These are phyloP conservation scores for Theretra japonica DNA, from an alignment of 2,888 invertebrate genomes.

Conservation along the genomic window DNA sequence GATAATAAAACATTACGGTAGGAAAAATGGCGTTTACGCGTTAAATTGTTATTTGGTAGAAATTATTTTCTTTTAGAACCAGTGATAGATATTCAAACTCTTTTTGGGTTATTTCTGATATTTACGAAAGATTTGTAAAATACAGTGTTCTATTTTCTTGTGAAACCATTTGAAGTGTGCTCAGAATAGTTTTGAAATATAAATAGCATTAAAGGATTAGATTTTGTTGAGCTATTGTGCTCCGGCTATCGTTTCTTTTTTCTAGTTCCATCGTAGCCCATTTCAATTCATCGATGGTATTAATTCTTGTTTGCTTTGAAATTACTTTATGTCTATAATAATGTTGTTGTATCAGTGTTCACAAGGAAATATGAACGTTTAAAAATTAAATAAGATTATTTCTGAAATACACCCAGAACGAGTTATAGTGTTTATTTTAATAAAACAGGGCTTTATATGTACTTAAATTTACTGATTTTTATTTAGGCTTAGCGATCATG, in stretches of 20 bases:
- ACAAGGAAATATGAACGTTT: constrained; percentile 3
- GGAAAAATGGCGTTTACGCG: not conserved
- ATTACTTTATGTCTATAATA: too few relatives aligned
- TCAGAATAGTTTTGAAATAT: too few relatives aligned
- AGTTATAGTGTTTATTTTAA: constrained; percentile 32
- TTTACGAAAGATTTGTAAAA: not conserved
- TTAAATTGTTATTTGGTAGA: constrained; percentile 8
- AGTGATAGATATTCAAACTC: not conserved
- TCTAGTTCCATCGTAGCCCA: too few relatives aligned
- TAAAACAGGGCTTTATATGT: constrained; percentile 38
- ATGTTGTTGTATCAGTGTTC: not conserved
- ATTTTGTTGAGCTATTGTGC: too few relatives aligned
- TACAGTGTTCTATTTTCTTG: not conserved
- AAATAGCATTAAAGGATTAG: too few relatives aligned
- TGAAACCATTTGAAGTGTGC: too few relatives aligned
- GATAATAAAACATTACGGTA: constrained; percentile 11
- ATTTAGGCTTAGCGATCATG: constrained; percentile 13
- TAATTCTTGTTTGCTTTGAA: too few relatives aligned
- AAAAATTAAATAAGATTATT: not conserved
- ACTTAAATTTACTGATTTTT: constrained; percentile 47
- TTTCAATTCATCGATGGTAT: too few relatives aligned
- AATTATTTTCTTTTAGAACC: constrained; percentile 13
- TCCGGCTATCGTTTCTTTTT: too few relatives aligned
- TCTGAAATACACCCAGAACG: not conserved
- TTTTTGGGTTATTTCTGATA: constrained; percentile 17